Conservation (phyloP, 1,140 invertebrate species). For the Cydia amplana region DNA sequence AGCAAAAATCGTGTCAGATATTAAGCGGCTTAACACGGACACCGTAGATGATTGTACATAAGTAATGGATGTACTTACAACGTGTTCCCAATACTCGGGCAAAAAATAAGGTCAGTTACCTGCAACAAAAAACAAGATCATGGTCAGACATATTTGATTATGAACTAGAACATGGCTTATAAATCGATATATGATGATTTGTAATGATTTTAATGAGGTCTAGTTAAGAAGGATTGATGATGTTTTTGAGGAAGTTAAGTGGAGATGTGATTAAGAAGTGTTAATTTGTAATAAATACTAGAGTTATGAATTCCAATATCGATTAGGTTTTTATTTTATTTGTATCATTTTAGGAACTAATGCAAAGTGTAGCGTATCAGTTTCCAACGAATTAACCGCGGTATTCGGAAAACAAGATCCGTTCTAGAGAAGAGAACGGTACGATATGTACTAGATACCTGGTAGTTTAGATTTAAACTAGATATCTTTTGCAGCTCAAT, state of each 20-base stretch:
- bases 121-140: slow-evolving; percentile 61
- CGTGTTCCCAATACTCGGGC: slow-evolving; percentile 16
- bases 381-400: too few relatives aligned
- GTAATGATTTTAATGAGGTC: slow-evolving; percentile 4
- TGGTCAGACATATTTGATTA: slow-evolving; percentile 31
- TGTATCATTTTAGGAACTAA: not conserved
- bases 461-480: too few relatives aligned
- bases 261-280: not conserved
- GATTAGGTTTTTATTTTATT: not conserved
- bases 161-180: slow-evolving; percentile 13
- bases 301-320: not conserved
- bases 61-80: slow-evolving; percentile 27
- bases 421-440: too few relatives aligned
- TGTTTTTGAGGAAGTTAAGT: not conserved
- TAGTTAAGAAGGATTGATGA: slow-evolving; percentile 10
- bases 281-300: not conserved
- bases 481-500: too few relatives aligned
- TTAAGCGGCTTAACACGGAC: slow-evolving; percentile 1
- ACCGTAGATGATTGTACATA: slow-evolving; percentile 4
- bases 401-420: too few relatives aligned
- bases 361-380: too few relatives aligned
- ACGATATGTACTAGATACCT: too few relatives aligned
- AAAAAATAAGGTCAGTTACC: slow-evolving; percentile 64
- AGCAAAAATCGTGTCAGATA: not conserved
- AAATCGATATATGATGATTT: slow-evolving; percentile 12